phyloP scores from a whole-genome alignment of 2,797 vertebrate genomes.

The Coregonus ussuriensis region DNA sequence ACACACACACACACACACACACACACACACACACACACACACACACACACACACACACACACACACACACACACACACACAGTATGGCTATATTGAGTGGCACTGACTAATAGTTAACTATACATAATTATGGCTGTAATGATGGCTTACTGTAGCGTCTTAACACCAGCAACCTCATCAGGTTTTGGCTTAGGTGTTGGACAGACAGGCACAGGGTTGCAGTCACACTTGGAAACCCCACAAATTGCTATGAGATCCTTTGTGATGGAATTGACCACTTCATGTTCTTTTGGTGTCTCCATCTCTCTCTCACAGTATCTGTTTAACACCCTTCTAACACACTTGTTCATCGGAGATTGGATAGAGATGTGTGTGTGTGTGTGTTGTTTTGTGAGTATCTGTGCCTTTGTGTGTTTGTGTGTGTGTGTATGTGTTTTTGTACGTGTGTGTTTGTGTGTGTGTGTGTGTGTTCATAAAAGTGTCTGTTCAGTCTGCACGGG shows the following conservation, averaged over 20 bases:
- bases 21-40: slow-evolving; percentile 7
- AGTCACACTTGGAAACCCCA: too few relatives aligned
- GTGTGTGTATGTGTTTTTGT: background rate
- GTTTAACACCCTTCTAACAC: background rate
- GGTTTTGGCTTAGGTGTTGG: background rate
- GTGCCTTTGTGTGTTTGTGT: slow-evolving; percentile 8
- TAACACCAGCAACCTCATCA: background rate
- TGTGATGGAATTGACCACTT: background rate
- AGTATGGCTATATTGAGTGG: background rate
- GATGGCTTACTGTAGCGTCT: background rate
- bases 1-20: too few relatives aligned
- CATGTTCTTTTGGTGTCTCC: background rate
- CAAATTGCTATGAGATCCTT: background rate
- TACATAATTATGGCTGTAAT: background rate
- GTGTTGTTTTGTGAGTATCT: slow-evolving; percentile 26
- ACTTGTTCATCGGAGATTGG: background rate
- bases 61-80: background rate
- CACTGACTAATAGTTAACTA: background rate
- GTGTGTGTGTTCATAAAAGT: slow-evolving; percentile 20
- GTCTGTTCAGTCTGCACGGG: background rate
- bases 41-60: background rate
- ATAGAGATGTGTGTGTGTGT: slow-evolving; percentile 33
- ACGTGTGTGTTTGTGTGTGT: slow-evolving; percentile 18
- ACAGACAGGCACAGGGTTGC: background rate
- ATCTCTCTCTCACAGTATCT: background rate